Base-by-base conservation (phyloP, 2,797 vertebrate species). In the Gobionotothen gibberifrons region DNA sequence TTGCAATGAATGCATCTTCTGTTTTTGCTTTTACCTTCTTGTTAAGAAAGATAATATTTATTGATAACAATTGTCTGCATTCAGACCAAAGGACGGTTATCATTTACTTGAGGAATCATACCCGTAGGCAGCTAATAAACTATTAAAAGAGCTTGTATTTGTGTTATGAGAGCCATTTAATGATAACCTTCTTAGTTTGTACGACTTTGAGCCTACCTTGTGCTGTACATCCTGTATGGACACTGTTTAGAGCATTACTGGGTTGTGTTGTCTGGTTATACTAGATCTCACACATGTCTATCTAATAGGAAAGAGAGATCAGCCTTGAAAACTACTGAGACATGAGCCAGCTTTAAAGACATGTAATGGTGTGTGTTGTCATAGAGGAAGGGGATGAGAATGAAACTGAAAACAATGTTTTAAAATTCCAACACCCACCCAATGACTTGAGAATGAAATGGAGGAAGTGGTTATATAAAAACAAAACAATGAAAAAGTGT, bases 381-480 rank as follows among this genome's bases (percentile, higher is more conserved):
- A 63, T 16, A 69, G n/a, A 13, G 42, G 8, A 40, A n/a, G 12
- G 3, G 47, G 17, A 42, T 26, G 47, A 67, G n/a, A 62, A 43
- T 21, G 3, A 63, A 62, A 72, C 12, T 49, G 44, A 29, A 16
- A 19, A 22, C 19, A n/a, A 3, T n/a, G 5, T 32, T 51, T 53
- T n/a, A 3, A 67, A 22, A 32, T 58, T 58, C 53, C 21, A 5
- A 21, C 64, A 79, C 13, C 17, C 39, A 58, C 8, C 2, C 11
- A 60, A 11, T 0, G 1, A 19, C 60, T 61, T 0, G 1, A 36
- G 32, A 56, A 69, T 19, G 3, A 11, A 3, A 5, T 32, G 3
- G 57, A 3, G 54, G 47, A 78, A 65, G 44, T 53, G 12, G 46
- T 55, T 44, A 26, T 26, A 26, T 9, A 52, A 59, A 3, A 3